Evolutionary conservation across 2,797 vertebrate genomes (phyloP), one percentile per base, ranked within the genome.

Genomic region (Cyclopterus lumpus): DNA sequence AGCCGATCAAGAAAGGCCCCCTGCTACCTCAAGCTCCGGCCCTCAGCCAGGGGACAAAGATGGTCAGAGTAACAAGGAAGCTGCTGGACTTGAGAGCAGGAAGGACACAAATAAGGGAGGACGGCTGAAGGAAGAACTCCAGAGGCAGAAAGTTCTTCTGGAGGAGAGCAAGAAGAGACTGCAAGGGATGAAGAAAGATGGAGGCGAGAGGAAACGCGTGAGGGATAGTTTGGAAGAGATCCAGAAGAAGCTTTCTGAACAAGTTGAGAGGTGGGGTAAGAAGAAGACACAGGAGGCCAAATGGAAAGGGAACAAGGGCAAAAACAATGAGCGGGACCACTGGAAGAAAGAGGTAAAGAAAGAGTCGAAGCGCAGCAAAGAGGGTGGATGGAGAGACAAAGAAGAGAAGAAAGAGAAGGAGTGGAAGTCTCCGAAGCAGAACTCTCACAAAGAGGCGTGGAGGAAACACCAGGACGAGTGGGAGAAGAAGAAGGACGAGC

Each of bases 391-490:
- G 71, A 79, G 46, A 70, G 86, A 81, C 1, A 85, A 85, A 54
- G 82, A 88, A 0, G 90, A 89, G 66, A 82, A 68, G 62, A 85
- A 44, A 57, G 82, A 84, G 49, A 89, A 91, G 65, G 88, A 92
- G 57, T 36, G 79, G 67, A 92, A 84, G 79, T 54, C 82, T 20
- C 83, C 81, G 58, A 91, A 89, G 80, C 84, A 87, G 2, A 93
- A 87, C 78, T 89, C 91, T 10, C 92, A 93, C 82, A 94, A 93
- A 68, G 91, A 94, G 73, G 87, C 91, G 6, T 91, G 93, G 87
- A 91, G 89, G 86, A 94, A 91, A 82, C 88, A 93, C 84, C 92
- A 91, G 73, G 91, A 94, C 0, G 93, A 95, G 77, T 95, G 94
- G 94, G 93, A 94, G 81, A 82, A 84, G 67, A 93, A 92, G 83